Base-by-base conservation (phyloP, 2,113 vertebrate genomes). In the Anser cygnoides region DNA sequence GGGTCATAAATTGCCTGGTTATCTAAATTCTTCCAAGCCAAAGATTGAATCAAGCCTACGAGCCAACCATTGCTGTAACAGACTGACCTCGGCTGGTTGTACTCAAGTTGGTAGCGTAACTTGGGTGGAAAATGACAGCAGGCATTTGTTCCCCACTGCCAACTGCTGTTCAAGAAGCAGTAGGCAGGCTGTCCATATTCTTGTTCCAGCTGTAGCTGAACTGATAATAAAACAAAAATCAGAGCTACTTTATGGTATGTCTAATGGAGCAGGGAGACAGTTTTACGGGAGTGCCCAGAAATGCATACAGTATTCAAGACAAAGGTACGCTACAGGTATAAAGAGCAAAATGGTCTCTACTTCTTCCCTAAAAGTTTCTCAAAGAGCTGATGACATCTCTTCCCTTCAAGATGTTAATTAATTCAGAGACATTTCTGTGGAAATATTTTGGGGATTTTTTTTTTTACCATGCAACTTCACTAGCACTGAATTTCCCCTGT, bases 271-370 rank as follows among this genome's bases (percentile, higher is more conserved):
- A 77, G 39, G n/a, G 55, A n/a, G 74, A 5, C 37, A 35, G 52
- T 13, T 58, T n/a, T 50, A 50, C 0, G 23, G 35, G 29, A 55
- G n/a, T 2, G 41, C 46, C 44, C 58, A 46, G 35, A 22, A 44
- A 13, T 0, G 1, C 9, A 11, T 2, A 1, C 6, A 17, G 50
- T 25, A 9, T 12, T 17, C n/a, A 17, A 65, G 73, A 55, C 17
- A 11, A 25, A 11, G 28, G 23, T 21, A 44, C 9, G 3, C 50
- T 18, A 3, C 2, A 20, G 59, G 14, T 49, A 21, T 10, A 17
- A 55, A 41, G 41, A 84, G n/a, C 79, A 73, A 13, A 4, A 28
- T 1, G 15, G 14, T 15, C 44, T 39, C 20, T 54, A 22, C 37
- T 67, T 46, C 57, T 25, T 44, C 50, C 39, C 65, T 57, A 77